Evolutionary conservation across 2,797 vertebrate species (phyloP).

Genomic region (Pogoniulus pusillus): DNA sequence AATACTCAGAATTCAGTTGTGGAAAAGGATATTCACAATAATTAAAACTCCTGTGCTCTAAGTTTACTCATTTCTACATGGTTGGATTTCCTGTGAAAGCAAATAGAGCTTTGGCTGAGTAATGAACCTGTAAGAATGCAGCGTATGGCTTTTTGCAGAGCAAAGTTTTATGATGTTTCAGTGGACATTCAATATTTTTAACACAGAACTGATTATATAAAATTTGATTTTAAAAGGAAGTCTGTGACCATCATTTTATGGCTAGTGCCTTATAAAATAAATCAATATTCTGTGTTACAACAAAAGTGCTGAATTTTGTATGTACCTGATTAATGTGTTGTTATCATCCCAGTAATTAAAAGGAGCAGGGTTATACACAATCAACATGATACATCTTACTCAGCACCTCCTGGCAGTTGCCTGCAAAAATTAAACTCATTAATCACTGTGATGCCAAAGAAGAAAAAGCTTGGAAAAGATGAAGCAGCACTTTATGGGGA

Average conservation of each 20-base stretch:
- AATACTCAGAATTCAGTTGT: not conserved
- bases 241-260: slow-evolving; percentile 30
- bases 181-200: not conserved
- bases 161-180: not conserved
- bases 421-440: slow-evolving; percentile 79
- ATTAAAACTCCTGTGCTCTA: not conserved
- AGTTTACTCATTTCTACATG: not conserved
- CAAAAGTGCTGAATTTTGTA: slow-evolving; percentile 53
- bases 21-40: not conserved
- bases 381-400: slow-evolving; percentile 73
- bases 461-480: slow-evolving; percentile 58
- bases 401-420: slow-evolving; percentile 74
- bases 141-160: not conserved
- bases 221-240: slow-evolving; percentile 51
- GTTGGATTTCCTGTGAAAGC: not conserved
- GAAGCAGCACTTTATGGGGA: slow-evolving; percentile 40
- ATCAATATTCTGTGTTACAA: slow-evolving; percentile 39
- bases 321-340: slow-evolving; percentile 67
- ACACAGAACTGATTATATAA: slow-evolving; percentile 27
- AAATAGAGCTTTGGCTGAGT: not conserved
- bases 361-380: slow-evolving; percentile 59
- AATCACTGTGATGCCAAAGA: slow-evolving; percentile 72
- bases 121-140: not conserved
- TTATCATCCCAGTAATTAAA: slow-evolving; percentile 76
- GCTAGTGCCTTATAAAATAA: not conserved